Evolutionary conservation across 2,888 invertebrate species (phyloP).

Genomic region (Nomada flava): DNA sequence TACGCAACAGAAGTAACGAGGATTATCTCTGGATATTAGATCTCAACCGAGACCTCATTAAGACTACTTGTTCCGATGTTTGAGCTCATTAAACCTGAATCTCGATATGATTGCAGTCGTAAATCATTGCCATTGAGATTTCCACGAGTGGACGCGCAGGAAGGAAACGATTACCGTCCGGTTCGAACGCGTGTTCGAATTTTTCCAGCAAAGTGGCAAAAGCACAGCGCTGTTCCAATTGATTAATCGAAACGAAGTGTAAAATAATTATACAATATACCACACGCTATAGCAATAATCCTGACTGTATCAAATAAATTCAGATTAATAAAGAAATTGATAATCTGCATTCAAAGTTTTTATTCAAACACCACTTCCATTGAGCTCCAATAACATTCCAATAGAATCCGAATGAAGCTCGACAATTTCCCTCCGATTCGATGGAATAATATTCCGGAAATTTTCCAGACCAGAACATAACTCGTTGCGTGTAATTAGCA

Average conservation of each 20-base stretch:
- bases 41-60: constrained; percentile 54
- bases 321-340: too few species aligned
- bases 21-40: constrained; percentile 58
- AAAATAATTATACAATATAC: too few species aligned
- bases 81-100: constrained; percentile 62
- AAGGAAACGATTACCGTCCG: constrained; percentile 42
- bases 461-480: too few species aligned
- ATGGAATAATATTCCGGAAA: too few species aligned
- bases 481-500: too few species aligned
- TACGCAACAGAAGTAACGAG: constrained; percentile 54
- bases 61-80: constrained; percentile 54
- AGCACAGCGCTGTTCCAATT: neutral
- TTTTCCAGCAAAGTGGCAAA: neutral
- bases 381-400: too few species aligned
- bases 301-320: too few species aligned
- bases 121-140: constrained; percentile 61
- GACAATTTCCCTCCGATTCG: too few species aligned
- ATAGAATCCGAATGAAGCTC: too few species aligned
- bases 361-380: too few species aligned
- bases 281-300: too few species aligned
- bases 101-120: constrained; percentile 48
- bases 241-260: neutral
- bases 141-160: constrained; percentile 37
- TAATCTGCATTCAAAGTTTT: too few species aligned
- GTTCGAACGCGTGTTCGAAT: constrained; percentile 1